These are phyloP conservation scores for Ameiurus melas DNA, from an alignment of 2,113 vertebrate genomes.

Conservation along the genomic window DNA sequence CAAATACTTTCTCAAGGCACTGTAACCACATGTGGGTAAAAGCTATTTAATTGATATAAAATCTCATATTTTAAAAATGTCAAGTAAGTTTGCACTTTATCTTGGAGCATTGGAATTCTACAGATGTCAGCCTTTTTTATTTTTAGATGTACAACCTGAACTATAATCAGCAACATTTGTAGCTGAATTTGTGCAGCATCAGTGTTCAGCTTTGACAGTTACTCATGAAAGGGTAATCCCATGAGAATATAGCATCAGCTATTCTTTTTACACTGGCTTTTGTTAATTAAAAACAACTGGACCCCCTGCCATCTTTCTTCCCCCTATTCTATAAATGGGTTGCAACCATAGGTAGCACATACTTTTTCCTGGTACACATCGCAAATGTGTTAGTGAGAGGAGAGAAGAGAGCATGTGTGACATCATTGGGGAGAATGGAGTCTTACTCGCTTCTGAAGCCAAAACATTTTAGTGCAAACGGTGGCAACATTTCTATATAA, in stretches of 20 bases:
- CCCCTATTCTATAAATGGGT: background rate
- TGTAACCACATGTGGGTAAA: background rate
- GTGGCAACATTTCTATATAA: background rate
- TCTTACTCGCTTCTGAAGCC: background rate
- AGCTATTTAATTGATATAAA: background rate
- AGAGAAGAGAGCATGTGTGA: conserved; percentile 11
- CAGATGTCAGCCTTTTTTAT: background rate
- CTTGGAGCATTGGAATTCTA: background rate
- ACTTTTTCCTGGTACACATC: conserved; percentile 1
- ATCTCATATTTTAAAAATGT: background rate
- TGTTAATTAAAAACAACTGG: conserved; percentile 27
- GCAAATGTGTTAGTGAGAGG: background rate
- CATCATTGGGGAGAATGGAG: background rate
- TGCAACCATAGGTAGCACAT: conserved; percentile 1
- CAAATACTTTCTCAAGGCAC: too few relatives aligned
- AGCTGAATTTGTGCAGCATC: background rate
- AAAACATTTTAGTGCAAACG: background rate
- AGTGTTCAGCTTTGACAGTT: background rate
- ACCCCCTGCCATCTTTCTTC: conserved; percentile 1
- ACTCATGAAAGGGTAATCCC: background rate
- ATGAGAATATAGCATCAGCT: conserved; percentile 16
- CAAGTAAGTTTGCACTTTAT: background rate
- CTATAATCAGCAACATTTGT: conserved; percentile 17
- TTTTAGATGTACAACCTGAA: background rate
- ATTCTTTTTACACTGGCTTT: conserved; percentile 3